A percentile compares a stretch with the other conserved stretches of the same genome.
Conservation (phyloP, 2,113 vertebrate genomes). For the Calyptomena viridis region DNA sequence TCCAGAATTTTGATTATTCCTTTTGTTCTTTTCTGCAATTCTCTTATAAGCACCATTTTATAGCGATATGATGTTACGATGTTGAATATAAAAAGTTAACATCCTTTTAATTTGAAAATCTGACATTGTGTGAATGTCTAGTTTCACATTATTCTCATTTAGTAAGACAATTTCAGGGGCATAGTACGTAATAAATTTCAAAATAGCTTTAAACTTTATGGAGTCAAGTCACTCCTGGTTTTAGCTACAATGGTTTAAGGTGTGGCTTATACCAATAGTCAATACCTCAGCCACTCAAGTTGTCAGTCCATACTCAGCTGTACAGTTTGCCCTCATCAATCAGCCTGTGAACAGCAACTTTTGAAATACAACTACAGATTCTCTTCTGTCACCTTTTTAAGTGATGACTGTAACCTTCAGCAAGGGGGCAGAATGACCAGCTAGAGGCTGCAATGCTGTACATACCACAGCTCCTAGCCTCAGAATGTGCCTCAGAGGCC, state of each 20-base stretch:
- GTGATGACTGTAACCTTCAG: neutral
- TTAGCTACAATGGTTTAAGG: neutral
- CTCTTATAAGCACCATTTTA: neutral
- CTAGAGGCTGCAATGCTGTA: neutral
- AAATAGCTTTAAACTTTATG: neutral
- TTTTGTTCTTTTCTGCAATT: conserved; percentile 45
- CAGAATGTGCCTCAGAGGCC: neutral
- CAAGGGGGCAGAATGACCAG: neutral
- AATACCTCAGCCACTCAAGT: neutral
- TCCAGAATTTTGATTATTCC: conserved; percentile 40
- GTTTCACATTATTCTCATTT: conserved; percentile 11
- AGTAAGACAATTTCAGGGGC: neutral
- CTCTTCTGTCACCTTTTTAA: neutral
- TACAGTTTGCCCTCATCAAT: neutral
- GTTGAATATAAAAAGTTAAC: conserved; percentile 34
- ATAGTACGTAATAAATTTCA: neutral
- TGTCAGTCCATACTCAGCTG: neutral
- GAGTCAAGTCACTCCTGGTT: neutral
- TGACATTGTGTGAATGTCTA: neutral
- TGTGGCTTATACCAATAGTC: neutral
- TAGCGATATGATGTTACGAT: neutral
- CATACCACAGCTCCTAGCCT: neutral
- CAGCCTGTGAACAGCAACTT: neutral
- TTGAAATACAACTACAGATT: neutral
- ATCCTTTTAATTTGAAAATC: conserved; percentile 28